Percentiles rank a stretch among this genome's conserved stretches.
Evolutionary conservation across 2,888 invertebrate genomes (phyloP).

Genomic region (Chymomyza fuscimana): DNA sequence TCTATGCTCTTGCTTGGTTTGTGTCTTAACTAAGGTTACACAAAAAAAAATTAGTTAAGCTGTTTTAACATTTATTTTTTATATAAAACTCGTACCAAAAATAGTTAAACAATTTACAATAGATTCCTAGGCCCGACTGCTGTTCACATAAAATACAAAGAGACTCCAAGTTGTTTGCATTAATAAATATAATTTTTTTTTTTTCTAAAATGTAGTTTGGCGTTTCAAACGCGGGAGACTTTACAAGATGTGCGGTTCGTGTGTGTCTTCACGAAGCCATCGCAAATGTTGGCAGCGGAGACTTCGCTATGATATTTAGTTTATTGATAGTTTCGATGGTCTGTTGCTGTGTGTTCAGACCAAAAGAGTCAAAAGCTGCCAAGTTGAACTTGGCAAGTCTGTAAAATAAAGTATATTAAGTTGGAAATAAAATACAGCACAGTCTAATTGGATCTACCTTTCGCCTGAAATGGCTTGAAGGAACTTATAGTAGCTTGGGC

Average conservation of each 20-base stretch:
- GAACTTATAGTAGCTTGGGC: constrained; percentile 92
- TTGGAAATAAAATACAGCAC: not conserved
- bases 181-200: not conserved
- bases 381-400: constrained; percentile 84
- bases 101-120: constrained; percentile 5
- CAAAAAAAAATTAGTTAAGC: not conserved
- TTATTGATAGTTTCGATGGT: constrained; percentile 79
- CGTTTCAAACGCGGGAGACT: constrained; percentile 36
- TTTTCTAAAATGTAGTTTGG: constrained; percentile 6
- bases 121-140: not conserved
- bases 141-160: not conserved
- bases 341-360: constrained; percentile 81
- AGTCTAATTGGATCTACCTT: constrained; percentile 79
- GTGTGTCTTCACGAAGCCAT: constrained; percentile 54
- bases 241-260: constrained; percentile 45
- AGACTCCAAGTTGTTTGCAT: not conserved
- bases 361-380: constrained; percentile 83
- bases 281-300: constrained; percentile 58
- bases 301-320: constrained; percentile 60
- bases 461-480: constrained; percentile 87
- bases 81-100: constrained; percentile 3
- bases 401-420: constrained; percentile 9
- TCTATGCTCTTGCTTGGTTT: not conserved
- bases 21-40: not conserved
- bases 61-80: not conserved